phyloP scores from a whole-genome alignment of 1,140 invertebrate genomes.

The Octopus sinensis region DNA sequence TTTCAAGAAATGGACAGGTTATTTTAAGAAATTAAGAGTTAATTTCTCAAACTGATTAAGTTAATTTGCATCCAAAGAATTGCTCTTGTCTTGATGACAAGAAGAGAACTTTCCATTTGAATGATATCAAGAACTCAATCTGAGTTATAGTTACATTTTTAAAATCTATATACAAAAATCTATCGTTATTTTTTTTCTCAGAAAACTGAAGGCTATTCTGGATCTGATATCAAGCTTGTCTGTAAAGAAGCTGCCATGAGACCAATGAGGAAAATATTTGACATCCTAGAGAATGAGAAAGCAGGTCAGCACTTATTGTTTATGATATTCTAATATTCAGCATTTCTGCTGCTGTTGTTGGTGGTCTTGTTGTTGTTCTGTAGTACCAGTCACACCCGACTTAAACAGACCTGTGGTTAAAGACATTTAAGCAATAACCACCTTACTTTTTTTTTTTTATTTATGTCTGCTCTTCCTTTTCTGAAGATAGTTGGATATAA shows the following conservation, averaged over 20 bases:
- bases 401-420: too few relatives aligned
- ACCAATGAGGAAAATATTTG: slow-evolving; percentile 60
- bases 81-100: too few relatives aligned
- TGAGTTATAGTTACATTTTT: too few relatives aligned
- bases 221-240: slow-evolving; percentile 81
- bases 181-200: slow-evolving; percentile 39
- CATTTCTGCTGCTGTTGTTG: neutral
- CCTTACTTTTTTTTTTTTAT: neutral
- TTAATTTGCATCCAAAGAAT: too few relatives aligned
- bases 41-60: too few relatives aligned
- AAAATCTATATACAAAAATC: too few relatives aligned
- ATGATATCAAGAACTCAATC: too few relatives aligned
- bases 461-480: neutral
- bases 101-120: too few relatives aligned
- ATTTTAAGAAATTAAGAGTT: too few relatives aligned
- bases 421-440: neutral
- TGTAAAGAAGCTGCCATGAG: slow-evolving; percentile 79
- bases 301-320: slow-evolving; percentile 37
- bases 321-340: neutral
- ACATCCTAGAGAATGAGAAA: slow-evolving; percentile 58
- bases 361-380: neutral
- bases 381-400: neutral
- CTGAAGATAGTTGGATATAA: neutral
- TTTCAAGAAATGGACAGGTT: too few relatives aligned
- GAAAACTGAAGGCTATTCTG: slow-evolving; percentile 77